Evolutionary conservation across 2,113 vertebrate genomes (phyloP).

Genomic region (Aythya baeri): DNA sequence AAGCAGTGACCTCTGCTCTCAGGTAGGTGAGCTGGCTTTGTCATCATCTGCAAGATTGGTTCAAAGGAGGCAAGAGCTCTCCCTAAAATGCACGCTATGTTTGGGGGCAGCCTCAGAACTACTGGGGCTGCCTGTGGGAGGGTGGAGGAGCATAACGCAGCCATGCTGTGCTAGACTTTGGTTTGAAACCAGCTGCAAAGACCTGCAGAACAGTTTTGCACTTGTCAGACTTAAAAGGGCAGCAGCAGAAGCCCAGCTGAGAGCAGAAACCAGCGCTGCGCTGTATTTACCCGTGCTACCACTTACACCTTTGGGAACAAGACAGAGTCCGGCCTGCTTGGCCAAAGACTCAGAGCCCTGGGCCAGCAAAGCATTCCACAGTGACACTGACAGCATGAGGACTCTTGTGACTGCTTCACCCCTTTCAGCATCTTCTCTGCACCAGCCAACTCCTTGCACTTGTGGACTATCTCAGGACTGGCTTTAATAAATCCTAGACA

Average conservation of each 20-base stretch:
- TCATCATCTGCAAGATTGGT: too few relatives aligned
- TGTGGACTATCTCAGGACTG: neutral
- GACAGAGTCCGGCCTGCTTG: accelerated
- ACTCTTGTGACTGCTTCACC: neutral
- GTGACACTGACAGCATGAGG: accelerated
- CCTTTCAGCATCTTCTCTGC: neutral
- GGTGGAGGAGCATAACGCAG: too few relatives aligned
- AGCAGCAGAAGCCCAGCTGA: neutral
- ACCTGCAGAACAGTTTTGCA: too few relatives aligned
- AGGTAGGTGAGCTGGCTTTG: neutral
- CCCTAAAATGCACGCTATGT: neutral
- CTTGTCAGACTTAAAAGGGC: neutral
- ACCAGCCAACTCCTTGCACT: neutral
- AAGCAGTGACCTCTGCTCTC: neutral
- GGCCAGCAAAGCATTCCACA: neutral
- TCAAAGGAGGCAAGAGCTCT: neutral
- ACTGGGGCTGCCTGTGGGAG: too few relatives aligned
- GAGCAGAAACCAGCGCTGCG: neutral
- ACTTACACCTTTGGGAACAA: neutral
- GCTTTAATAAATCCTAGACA: too few relatives aligned
- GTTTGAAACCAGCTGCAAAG: neutral
- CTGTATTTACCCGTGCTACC: neutral
- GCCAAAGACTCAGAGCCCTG: neutral
- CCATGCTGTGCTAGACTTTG: too few relatives aligned
- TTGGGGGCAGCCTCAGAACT: neutral